A percentile compares a stretch with the other conserved stretches of the same genome.
phyloP scores from a whole-genome alignment of 1,140 invertebrate genomes.

The Anastatus disparis region DNA sequence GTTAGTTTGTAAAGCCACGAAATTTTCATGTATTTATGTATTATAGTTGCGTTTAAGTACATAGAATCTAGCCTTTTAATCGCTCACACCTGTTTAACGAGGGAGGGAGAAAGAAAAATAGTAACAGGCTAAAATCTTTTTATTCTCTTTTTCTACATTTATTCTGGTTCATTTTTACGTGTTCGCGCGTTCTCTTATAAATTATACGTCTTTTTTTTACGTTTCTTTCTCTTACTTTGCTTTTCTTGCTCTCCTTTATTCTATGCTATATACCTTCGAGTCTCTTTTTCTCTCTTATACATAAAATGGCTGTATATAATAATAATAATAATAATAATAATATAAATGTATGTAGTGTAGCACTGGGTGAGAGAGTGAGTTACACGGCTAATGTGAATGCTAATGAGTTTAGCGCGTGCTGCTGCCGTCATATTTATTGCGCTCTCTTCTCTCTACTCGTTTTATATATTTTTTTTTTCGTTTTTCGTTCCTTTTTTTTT shows the following conservation, averaged over 20 bases:
- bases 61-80: no score
- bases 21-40: no score
- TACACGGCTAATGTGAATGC: conserved; percentile 13
- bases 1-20: no score
- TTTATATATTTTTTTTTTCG: neutral
- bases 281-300: neutral
- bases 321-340: neutral
- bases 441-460: neutral
- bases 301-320: neutral
- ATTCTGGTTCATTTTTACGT: no score
- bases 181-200: neutral
- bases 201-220: neutral
- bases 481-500: no score
- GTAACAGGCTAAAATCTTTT: no score
- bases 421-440: neutral
- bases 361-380: neutral
- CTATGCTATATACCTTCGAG: neutral
- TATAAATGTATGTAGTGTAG: neutral
- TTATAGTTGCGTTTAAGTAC: no score
- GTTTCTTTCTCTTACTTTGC: neutral
- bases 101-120: no score
- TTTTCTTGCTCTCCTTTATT: neutral
- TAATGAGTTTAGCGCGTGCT: conserved; percentile 9
- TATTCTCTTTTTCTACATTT: no score
- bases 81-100: no score